Evolutionary conservation across 2,797 vertebrate genomes (phyloP).

Genomic region (Babyrousa celebensis): DNA sequence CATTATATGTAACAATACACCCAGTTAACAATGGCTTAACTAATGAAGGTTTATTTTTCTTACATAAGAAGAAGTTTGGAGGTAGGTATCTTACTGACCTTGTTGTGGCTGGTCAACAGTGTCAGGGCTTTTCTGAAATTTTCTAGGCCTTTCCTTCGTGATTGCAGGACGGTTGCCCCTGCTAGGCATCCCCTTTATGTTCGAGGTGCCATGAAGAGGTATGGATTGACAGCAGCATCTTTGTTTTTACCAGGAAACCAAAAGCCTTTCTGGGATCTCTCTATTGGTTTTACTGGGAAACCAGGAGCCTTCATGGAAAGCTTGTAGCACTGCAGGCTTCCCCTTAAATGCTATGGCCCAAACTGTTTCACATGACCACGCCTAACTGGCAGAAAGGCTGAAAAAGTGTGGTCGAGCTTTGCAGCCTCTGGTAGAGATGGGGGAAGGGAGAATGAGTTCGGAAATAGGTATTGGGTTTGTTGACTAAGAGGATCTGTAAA

Average conservation of each 20-base stretch:
- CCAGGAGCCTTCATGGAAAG: not conserved
- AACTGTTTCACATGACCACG: not conserved
- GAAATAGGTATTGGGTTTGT: not conserved
- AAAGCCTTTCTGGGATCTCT: not conserved
- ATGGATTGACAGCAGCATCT: not conserved
- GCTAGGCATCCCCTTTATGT: not conserved
- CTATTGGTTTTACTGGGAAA: not conserved
- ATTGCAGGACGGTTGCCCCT: not conserved
- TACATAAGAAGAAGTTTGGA: not conserved
- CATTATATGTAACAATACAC: not conserved
- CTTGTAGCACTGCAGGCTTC: not conserved
- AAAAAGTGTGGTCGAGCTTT: not conserved
- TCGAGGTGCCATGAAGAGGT: too few species aligned
- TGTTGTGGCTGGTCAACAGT: not conserved
- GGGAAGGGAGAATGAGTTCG: not conserved
- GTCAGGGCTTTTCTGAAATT: not conserved
- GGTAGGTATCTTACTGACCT: not conserved
- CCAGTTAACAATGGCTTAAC: not conserved
- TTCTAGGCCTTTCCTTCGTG: not conserved
- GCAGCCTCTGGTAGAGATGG: not conserved
- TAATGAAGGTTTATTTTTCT: slow-evolving; percentile 3
- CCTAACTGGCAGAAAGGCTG: not conserved
- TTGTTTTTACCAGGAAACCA: not conserved
- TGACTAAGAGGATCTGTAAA: not conserved
- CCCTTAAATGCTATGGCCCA: not conserved